A percentile compares a stretch with the other conserved stretches of the same genome.
Evolutionary conservation across 23 tunicate species (phyloP).

Genomic region (Ciona savignyi): DNA sequence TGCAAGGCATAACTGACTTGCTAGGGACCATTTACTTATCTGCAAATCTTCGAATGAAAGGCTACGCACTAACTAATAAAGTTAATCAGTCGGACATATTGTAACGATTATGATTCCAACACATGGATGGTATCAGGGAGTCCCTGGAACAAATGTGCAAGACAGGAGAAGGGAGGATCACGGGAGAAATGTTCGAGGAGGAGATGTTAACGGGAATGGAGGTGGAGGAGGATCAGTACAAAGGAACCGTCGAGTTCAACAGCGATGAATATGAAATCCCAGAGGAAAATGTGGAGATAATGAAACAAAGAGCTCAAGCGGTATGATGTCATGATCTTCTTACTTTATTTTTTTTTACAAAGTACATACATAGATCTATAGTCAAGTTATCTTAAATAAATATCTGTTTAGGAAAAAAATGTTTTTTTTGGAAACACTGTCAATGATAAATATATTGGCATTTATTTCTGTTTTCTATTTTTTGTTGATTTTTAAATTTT

Average conservation of each 20-base stretch:
- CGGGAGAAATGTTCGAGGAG: slow-evolving; percentile 2
- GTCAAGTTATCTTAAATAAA: too few relatives aligned
- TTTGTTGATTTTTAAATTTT: too few relatives aligned
- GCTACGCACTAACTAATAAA: neutral
- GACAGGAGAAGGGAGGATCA: neutral
- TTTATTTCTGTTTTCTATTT: neutral
- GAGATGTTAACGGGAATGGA: neutral
- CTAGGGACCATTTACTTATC: neutral
- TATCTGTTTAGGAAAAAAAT: too few relatives aligned
- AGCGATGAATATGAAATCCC: neutral
- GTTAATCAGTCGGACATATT: too few relatives aligned
- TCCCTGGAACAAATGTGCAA: slow-evolving; percentile 3
- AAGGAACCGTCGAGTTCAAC: slow-evolving; percentile 18
- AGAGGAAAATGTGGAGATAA: slow-evolving; percentile 2
- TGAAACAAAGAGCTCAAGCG: neutral
- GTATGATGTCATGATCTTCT: neutral
- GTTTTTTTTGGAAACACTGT: neutral
- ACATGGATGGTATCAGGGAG: too few relatives aligned
- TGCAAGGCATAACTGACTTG: too few relatives aligned
- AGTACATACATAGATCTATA: too few relatives aligned
- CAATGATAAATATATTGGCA: neutral
- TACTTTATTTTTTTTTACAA: too few relatives aligned
- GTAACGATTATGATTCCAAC: too few relatives aligned
- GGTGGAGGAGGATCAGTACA: slow-evolving; percentile 10
- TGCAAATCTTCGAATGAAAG: neutral